Evolutionary conservation across 2,888 invertebrate species (phyloP).

Genomic region (Fragum whitleyi): DNA sequence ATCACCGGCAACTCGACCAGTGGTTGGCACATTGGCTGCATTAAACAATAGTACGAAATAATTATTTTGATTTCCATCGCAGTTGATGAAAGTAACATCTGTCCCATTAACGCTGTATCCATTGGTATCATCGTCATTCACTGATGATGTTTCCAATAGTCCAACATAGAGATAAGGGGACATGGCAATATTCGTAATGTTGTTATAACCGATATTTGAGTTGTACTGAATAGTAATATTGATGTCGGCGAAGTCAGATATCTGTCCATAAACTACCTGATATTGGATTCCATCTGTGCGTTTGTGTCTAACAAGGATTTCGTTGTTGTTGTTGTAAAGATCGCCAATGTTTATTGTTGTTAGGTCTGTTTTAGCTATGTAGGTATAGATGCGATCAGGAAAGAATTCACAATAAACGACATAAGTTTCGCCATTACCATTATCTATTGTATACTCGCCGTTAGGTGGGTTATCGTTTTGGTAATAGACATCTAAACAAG

Average conservation of each 20-base stretch:
- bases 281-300: constrained; percentile 43
- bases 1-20: not conserved
- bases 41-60: constrained; percentile 50
- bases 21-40: not conserved
- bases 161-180: constrained; percentile 52
- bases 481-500: constrained; percentile 51
- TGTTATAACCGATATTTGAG: constrained; percentile 30
- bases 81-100: constrained; percentile 47
- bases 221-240: constrained; percentile 47
- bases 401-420: constrained; percentile 59
- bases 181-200: constrained; percentile 29
- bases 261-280: constrained; percentile 41
- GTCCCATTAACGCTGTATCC: constrained; percentile 45
- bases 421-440: constrained; percentile 32
- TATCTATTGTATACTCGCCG: constrained; percentile 48
- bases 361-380: constrained; percentile 36
- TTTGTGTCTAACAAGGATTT: constrained; percentile 45
- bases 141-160: constrained; percentile 34
- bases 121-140: not conserved
- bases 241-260: constrained; percentile 30
- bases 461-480: constrained; percentile 15
- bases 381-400: constrained; percentile 49
- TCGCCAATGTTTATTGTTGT: constrained; percentile 49
- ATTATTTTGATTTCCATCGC: constrained; percentile 56
- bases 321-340: constrained; percentile 42